Evolutionary conservation across 2,888 invertebrate genomes (phyloP).

Genomic region (Himalopsyche tibetana): DNA sequence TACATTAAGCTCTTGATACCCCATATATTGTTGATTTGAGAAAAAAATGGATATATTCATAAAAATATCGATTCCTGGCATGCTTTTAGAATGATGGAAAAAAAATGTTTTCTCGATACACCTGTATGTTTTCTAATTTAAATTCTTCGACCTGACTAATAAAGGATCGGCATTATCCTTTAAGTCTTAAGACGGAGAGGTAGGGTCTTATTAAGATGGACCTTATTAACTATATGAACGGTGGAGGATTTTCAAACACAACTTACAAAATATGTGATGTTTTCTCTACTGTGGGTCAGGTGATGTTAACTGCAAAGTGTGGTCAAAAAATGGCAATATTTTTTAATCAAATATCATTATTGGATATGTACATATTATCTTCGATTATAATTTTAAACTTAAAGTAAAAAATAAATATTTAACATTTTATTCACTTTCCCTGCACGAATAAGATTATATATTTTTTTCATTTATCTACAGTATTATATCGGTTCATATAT

Average conservation of each 20-base stretch:
- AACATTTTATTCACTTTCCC: no score
- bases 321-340: no score
- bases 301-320: background rate
- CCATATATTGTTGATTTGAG: background rate
- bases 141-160: slow-evolving; percentile 58
- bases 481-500: no score
- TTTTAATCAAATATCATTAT: no score
- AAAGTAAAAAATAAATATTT: no score
- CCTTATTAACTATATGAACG: slow-evolving; percentile 47
- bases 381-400: no score
- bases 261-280: slow-evolving; percentile 4
- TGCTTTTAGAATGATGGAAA: slow-evolving; percentile 8
- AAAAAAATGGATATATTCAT: background rate
- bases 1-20: background rate
- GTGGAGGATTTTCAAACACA: slow-evolving; percentile 40
- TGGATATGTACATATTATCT: no score
- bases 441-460: no score
- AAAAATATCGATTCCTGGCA: slow-evolving; percentile 19
- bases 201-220: slow-evolving; percentile 47
- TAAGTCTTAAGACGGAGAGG: slow-evolving; percentile 28
- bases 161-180: slow-evolving; percentile 38
- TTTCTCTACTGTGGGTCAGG: slow-evolving; percentile 2
- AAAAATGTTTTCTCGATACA: slow-evolving; percentile 49
- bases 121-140: slow-evolving; percentile 63
- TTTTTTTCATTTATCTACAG: no score